Evolutionary conservation across 2,888 invertebrate species (phyloP), one percentile per base, ranked within the genome.

Genomic region (Mylabris sibirica): DNA sequence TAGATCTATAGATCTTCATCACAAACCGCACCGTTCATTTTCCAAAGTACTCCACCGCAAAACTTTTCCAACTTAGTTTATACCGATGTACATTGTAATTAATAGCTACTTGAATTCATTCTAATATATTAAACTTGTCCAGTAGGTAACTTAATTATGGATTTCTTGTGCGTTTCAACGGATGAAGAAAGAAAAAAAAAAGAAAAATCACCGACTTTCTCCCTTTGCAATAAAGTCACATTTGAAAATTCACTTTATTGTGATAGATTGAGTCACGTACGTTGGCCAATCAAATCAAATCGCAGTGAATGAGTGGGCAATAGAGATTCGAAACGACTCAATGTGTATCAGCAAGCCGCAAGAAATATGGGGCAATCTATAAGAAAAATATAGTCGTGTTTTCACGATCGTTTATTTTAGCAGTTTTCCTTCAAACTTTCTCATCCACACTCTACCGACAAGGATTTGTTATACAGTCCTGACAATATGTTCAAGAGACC

Each of bases 271-370:
- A 60, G 60, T 59, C 70, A 70, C 70, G 70, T 72, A 72, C 67
- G 75, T 72, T 73, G 74, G 72, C 75, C 81, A 81, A 82, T 82
- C 81, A 81, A 81, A 82, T 80, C 82, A 81, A 80, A 81, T 77
- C 77, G 76, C 73, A 79, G 79, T 80, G 82, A 82, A 82, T 79
- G 82, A 81, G 81, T 81, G 80, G 79, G 80, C 82, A 80, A 82
- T 82, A 80, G 80, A 79, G 76, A 77, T 73, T 69, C 73, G 74
- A 49, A 77, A 77, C 75, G 72, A 74, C 75, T 71, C 79, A 74
- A 76, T 78, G 79, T 82, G 79, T 80, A 81, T 80, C 82, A 78
- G 75, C 75, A 75, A 75, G 76, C 78, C 80, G 69, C 76, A 79
- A 82, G 81, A 82, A 80, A 78, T 79, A 82, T 82, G 80, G 78